Evolutionary conservation across 2,113 vertebrate species (phyloP), one percentile per base, ranked within the genome.

Genomic region (Mohoua ochrocephala): DNA sequence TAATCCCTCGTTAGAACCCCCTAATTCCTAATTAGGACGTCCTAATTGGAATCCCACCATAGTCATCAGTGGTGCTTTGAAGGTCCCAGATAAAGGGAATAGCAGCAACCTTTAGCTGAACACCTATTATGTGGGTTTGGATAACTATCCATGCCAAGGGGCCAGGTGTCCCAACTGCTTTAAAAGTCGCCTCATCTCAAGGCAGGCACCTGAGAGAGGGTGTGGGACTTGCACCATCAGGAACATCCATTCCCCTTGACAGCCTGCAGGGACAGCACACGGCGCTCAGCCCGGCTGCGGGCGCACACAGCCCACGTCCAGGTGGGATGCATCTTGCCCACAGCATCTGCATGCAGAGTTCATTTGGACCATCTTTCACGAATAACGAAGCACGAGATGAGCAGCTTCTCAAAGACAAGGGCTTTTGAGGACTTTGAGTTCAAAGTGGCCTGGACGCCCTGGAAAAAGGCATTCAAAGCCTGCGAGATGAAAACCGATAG

Each of bases 1-100:
- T 91, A 92, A 84, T 89, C 71, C 59, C 56, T 77, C 7, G 6
- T 91, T 81, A 86, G 86, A 81, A 74, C 50, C 84, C 52, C 39
- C 63, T 94, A 90, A 88, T 88, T 96, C 94, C 92, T 94, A 88
- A 83, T 94, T 53, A 88, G 85, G 59, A 31, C 6, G 12, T 37
- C 59, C 67, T 86, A 65, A 86, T 86, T 2, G 11, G 71, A 84
- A 57, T 91, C 68, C 71, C 65, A 28, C 60, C 33, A 18, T 16
- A 74, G 69, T 37, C n/a, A 18, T 53, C 59, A 22, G 28, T 19
- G 57, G 27, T 79, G 27, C 23, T 85, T 1, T 0, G 53, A 83
- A 93, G 60, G 33, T 33, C 15, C 10, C 47, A 54, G 42, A 27
- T 54, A 49, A 82, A 85, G 19, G 35, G 45, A 73, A 33, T 17